Conservation (phyloP, 2,797 vertebrate species). For the Pampus argenteus region DNA sequence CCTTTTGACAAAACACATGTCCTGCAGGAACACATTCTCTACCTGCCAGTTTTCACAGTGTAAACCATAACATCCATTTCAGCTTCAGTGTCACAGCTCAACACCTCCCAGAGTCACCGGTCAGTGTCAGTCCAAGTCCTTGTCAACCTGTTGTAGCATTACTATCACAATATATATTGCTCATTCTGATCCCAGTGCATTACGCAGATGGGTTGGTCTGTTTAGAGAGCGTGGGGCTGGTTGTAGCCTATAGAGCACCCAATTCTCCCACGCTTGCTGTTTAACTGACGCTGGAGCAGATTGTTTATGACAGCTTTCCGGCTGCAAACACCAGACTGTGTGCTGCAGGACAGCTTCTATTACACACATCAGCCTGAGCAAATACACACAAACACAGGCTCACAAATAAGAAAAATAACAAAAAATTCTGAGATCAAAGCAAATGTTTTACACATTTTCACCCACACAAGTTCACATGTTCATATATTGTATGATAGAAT, state of each 20-base stretch:
- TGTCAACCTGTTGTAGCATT: constrained; percentile 63
- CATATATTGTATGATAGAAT: constrained; percentile 41
- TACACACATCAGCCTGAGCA: constrained; percentile 62
- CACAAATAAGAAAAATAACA: constrained; percentile 35
- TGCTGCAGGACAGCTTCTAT: constrained; percentile 78
- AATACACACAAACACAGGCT: constrained; percentile 22
- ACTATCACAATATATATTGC: constrained; percentile 59
- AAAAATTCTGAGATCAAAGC: constrained; percentile 67
- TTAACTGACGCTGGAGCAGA: constrained; percentile 82
- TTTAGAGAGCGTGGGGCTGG: constrained; percentile 70
- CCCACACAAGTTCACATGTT: constrained; percentile 59
- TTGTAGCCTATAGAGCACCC: constrained; percentile 73
- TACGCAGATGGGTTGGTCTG: constrained; percentile 76
- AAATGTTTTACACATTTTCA: constrained; percentile 51
- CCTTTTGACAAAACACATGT: constrained; percentile 47
- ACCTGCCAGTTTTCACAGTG: constrained; percentile 29
- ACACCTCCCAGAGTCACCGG: constrained; percentile 28
- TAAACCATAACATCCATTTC: constrained; percentile 38
- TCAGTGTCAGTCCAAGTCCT: constrained; percentile 38
- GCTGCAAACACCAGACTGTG: constrained; percentile 77
- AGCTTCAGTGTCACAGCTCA: constrained; percentile 57
- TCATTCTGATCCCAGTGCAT: constrained; percentile 68
- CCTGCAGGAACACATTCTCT: constrained; percentile 31
- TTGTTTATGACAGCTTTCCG: constrained; percentile 83
- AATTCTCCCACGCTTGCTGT: constrained; percentile 76